Conservation (phyloP, 2,888 invertebrate genomes). For the Amblyteles armatorius region DNA sequence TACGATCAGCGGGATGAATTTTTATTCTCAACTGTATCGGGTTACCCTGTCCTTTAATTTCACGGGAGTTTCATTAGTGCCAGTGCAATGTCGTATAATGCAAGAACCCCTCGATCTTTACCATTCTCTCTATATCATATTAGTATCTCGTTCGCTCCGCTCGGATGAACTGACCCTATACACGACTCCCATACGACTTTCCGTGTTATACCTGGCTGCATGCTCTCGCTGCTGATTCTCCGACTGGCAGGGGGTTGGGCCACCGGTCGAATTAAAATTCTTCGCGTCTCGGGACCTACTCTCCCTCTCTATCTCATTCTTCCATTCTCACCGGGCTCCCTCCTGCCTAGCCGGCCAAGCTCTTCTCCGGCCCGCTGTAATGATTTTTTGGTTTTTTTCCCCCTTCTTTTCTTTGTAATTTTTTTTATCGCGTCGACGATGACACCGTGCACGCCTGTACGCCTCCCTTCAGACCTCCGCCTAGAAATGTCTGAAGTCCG, state of each 20-base stretch:
- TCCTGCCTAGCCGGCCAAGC: neutral
- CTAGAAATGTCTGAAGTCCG: conserved; percentile 10
- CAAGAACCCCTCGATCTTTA: neutral
- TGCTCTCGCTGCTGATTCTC: conserved; percentile 16
- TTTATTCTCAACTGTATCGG: conserved; percentile 31
- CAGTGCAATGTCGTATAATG: conserved; percentile 40
- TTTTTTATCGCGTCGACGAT: conserved; percentile 27
- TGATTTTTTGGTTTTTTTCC: neutral
- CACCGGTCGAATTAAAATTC: conserved; percentile 53
- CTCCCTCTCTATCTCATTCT: conserved; percentile 17
- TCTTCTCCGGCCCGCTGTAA: conserved; percentile 18
- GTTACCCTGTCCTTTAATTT: conserved; percentile 29
- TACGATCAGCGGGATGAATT: conserved; percentile 49
- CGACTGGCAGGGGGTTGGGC: conserved; percentile 17
- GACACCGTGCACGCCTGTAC: conserved; percentile 31
- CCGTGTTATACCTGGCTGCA: conserved; percentile 33
- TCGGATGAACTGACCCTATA: conserved; percentile 2
- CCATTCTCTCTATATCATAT: conserved; percentile 13
- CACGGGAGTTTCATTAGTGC: conserved; percentile 44
- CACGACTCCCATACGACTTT: conserved; percentile 24
- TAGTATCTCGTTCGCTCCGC: conserved; percentile 1
- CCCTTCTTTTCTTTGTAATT: too few relatives aligned
- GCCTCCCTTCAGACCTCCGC: neutral
- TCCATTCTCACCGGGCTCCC: conserved; percentile 23
- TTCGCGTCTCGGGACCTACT: conserved; percentile 46